phyloP scores from a whole-genome alignment of 2,113 vertebrate genomes.

The Coptodon rendalli region DNA sequence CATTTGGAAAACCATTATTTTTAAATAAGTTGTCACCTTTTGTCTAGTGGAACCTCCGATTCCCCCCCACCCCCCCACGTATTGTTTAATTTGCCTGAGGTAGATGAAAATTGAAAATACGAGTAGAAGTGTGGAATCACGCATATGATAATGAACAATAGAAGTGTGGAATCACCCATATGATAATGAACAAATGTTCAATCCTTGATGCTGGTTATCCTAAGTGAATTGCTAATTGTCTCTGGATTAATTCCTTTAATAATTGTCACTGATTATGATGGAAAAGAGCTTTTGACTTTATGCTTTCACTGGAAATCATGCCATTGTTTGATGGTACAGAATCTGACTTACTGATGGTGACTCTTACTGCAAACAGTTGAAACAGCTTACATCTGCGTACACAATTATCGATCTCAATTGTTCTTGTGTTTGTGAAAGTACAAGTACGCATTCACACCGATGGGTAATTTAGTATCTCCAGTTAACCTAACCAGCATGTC shows the following conservation, averaged over 20 bases:
- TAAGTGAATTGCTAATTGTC: constrained; percentile 21
- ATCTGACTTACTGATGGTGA: neutral
- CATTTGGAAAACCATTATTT: constrained; percentile 3
- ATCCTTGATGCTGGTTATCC: neutral
- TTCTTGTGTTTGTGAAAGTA: neutral
- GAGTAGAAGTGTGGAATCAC: constrained; percentile 2
- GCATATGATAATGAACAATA: neutral
- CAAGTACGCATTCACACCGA: neutral
- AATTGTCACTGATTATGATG: neutral
- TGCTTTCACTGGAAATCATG: neutral
- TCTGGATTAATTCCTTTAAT: neutral
- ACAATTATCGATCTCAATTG: neutral
- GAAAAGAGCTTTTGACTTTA: neutral
- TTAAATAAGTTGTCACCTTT: constrained; percentile 24
- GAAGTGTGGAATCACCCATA: neutral
- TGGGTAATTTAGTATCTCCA: neutral
- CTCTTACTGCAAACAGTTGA: neutral
- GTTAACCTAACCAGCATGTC: neutral
- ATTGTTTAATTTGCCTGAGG: constrained; percentile 7
- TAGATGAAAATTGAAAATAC: constrained; percentile 26
- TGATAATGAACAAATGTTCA: constrained; percentile 2
- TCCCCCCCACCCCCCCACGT: neutral
- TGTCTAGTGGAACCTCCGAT: constrained; percentile 9
- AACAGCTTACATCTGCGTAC: neutral
- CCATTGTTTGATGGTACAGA: neutral